These are phyloP conservation scores for Phainopepla nitens DNA, from an alignment of 2,113 vertebrate genomes.

Conservation along the genomic window DNA sequence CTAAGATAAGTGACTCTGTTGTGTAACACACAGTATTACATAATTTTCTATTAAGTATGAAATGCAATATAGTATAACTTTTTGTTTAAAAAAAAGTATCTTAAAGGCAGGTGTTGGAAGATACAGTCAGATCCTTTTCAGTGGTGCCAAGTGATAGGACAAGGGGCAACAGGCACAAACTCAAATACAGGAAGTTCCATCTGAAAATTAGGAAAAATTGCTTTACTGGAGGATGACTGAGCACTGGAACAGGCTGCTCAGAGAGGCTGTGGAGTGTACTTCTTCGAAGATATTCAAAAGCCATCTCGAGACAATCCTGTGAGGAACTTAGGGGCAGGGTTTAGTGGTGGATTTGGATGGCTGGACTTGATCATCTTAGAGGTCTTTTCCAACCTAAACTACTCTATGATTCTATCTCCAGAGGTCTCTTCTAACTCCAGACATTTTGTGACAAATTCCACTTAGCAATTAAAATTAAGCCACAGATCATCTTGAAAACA, in stretches of 20 bases:
- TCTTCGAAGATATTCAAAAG: neutral
- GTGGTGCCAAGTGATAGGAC: neutral
- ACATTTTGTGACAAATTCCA: neutral
- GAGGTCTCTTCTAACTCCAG: neutral
- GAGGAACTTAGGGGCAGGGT: neutral
- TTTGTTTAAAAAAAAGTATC: neutral
- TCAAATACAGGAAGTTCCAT: neutral
- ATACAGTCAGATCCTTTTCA: neutral
- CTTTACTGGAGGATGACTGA: neutral
- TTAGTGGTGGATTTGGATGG: neutral
- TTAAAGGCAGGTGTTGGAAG: neutral
- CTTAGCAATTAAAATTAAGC: neutral
- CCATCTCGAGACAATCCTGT: neutral
- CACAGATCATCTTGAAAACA: neutral
- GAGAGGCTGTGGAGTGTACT: neutral
- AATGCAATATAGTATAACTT: neutral
- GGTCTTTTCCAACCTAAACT: neutral
- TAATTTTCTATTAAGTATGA: neutral
- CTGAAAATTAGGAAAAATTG: neutral
- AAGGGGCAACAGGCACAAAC: neutral
- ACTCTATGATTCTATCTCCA: neutral
- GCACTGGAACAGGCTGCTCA: neutral
- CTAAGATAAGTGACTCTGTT: neutral
- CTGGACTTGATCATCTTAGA: rapidly evolving
- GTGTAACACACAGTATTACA: neutral